Base-by-base conservation (phyloP, 2,113 vertebrate genomes). In the Pagrus major region DNA sequence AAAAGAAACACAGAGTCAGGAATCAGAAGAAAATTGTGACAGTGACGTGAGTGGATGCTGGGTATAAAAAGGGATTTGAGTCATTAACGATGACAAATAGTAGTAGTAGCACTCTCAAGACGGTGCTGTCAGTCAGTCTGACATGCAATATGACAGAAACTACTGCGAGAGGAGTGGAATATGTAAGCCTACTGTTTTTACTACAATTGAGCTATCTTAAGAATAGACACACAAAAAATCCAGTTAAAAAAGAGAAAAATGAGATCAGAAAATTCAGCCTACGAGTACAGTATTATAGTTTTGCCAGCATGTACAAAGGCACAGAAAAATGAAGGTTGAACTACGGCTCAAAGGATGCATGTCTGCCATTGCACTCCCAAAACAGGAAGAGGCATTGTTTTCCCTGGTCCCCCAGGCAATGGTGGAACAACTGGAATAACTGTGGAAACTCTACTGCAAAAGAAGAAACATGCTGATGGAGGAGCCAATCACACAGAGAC, bases 61-160 rank as follows among this genome's bases (percentile, higher is more conserved):
- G 5, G 23, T 31, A 42, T 66, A 21, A 71, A 78, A 71, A 59
- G 18, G 47, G 51, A 69, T 70, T 73, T 47, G 52, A 75, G 37
- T 82, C 31, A 83, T 75, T 71, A 70, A 39, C 42, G 58, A 27
- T 37, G 76, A 76, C 49, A 83, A 60, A 72, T 46, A 63, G 59
- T 4, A 1, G 41, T 20, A 42, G 41, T 21, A 39, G 25, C 18
- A 44, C 33, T 41, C 25, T 37, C n/a, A 37, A 64, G 58, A 18
- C 21, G 35, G 54, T 20, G 65, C 52, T 49, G 9, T 56, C 21
- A 66, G 65, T 76, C 56, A 35, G 9, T 56, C 21, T 71, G 65
- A 79, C 56, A 35, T 21, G 25, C 12, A 52, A 37, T 35, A 20
- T 49, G 51, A 31, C 39, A 55, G 31, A 46, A 52, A 46, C 25